A percentile compares a stretch with the other conserved stretches of the same genome.
Conservation (phyloP, 2,888 invertebrate genomes). For the Lasioglossum morio region DNA sequence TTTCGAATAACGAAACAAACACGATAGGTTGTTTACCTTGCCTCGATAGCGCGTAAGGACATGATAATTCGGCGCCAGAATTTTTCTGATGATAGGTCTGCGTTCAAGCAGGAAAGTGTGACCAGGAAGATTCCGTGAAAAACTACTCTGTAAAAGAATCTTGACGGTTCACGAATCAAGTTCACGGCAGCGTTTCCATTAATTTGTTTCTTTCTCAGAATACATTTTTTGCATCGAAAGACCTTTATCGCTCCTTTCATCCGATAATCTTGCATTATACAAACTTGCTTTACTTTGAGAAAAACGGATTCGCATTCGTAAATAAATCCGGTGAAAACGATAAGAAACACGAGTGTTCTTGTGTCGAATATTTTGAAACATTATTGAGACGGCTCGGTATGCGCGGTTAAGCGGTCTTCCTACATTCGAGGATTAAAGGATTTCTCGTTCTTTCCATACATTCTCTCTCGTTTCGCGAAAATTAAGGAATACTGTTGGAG, state of each 20-base stretch:
- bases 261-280: slow-evolving; percentile 23
- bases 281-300: slow-evolving; percentile 3
- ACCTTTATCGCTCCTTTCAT: not conserved
- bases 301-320: not conserved
- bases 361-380: not conserved
- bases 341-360: not conserved
- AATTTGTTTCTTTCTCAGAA: slow-evolving; percentile 13
- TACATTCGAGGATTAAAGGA: not conserved
- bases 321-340: not conserved
- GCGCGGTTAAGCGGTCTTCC: not conserved
- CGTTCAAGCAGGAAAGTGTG: slow-evolving; percentile 13
- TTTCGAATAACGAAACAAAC: slow-evolving; percentile 53
- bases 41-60: slow-evolving; percentile 56
- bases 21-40: slow-evolving; percentile 62
- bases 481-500: not conserved
- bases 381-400: not conserved
- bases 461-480: not conserved
- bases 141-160: slow-evolving; percentile 1
- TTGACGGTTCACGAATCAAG: slow-evolving; percentile 19
- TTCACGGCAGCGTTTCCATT: not conserved
- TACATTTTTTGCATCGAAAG: not conserved
- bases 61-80: slow-evolving; percentile 37
- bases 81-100: slow-evolving; percentile 21
- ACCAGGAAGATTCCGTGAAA: slow-evolving; percentile 18
- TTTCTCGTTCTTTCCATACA: not conserved